These are phyloP conservation scores for Agelastica alni DNA, from an alignment of 2,888 invertebrate species.

Conservation along the genomic window DNA sequence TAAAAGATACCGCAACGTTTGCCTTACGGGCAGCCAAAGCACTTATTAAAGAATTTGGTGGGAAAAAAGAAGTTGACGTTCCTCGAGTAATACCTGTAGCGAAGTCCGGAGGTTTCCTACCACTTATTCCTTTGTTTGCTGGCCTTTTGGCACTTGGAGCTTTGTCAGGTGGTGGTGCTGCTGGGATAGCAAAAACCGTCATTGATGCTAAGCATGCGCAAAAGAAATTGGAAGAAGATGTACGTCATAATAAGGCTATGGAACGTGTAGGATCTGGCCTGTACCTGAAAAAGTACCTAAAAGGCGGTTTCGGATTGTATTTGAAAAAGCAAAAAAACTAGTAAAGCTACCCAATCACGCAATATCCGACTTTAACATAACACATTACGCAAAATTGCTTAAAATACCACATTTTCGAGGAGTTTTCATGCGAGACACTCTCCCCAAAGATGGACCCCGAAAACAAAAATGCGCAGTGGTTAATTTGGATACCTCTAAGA, in stretches of 20 bases:
- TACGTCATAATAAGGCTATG: slow-evolving; percentile 49
- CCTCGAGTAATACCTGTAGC: background rate
- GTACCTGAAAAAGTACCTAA: slow-evolving; percentile 41
- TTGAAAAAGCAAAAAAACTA: slow-evolving; percentile 29
- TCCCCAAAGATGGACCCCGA: slow-evolving; percentile 17
- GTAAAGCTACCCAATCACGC: slow-evolving; percentile 30
- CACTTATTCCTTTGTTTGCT: background rate
- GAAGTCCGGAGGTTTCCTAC: background rate
- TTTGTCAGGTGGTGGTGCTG: slow-evolving; percentile 43
- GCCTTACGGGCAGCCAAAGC: slow-evolving; percentile 5
- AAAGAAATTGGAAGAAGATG: slow-evolving; percentile 43
- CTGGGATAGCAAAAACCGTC: slow-evolving; percentile 47
- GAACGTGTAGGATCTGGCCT: slow-evolving; percentile 48
- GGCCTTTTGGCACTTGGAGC: background rate
- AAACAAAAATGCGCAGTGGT: slow-evolving; percentile 20
- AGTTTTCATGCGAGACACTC: slow-evolving; percentile 28
- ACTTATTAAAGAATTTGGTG: background rate
- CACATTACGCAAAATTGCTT: slow-evolving; percentile 24
- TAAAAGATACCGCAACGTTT: slow-evolving; percentile 1
- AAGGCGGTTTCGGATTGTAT: slow-evolving; percentile 31
- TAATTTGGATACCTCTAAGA: slow-evolving; percentile 13
- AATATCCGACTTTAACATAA: slow-evolving; percentile 24
- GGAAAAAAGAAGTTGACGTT: background rate
- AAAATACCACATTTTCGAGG: slow-evolving; percentile 33
- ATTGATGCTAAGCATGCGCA: slow-evolving; percentile 46